Conservation (phyloP, 2,888 invertebrate genomes). For the Teinopalpus imperialis region DNA sequence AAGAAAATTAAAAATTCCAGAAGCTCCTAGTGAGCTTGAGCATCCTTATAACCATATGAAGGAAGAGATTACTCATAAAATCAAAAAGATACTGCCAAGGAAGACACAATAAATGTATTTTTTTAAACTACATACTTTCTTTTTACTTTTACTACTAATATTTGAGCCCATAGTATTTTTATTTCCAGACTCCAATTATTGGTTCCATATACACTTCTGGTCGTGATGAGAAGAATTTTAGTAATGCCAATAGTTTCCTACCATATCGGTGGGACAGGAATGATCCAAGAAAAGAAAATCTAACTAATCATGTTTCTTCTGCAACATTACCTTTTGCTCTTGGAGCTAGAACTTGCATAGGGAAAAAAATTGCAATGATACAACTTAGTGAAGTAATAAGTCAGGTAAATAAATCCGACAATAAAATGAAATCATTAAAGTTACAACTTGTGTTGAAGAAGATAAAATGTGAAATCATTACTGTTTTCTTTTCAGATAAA, state of each 20-base stretch:
- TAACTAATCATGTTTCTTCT: slow-evolving; percentile 79
- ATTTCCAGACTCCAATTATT: slow-evolving; percentile 88
- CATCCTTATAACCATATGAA: slow-evolving; percentile 85
- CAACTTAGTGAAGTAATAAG: slow-evolving; percentile 86
- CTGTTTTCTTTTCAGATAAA: slow-evolving; percentile 75
- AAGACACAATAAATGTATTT: slow-evolving; percentile 43
- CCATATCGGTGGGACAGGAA: slow-evolving; percentile 90
- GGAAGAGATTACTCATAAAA: slow-evolving; percentile 63
- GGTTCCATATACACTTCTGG: slow-evolving; percentile 94
- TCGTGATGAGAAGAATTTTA: slow-evolving; percentile 86
- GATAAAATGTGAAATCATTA: no score
- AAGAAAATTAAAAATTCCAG: slow-evolving; percentile 85
- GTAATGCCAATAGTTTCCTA: slow-evolving; percentile 84
- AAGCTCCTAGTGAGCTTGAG: slow-evolving; percentile 84
- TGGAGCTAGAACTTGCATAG: slow-evolving; percentile 92
- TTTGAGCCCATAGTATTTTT: no score
- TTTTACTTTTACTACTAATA: no score
- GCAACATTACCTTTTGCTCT: slow-evolving; percentile 92
- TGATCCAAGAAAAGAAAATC: slow-evolving; percentile 61
- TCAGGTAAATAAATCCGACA: no score
- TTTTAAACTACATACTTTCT: no score
- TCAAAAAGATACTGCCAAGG: slow-evolving; percentile 58
- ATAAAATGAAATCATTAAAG: no score
- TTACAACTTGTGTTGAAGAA: no score
- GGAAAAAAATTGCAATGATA: slow-evolving; percentile 89